Evolutionary conservation across 2,888 invertebrate genomes (phyloP).

Genomic region (Gordius sp.): DNA sequence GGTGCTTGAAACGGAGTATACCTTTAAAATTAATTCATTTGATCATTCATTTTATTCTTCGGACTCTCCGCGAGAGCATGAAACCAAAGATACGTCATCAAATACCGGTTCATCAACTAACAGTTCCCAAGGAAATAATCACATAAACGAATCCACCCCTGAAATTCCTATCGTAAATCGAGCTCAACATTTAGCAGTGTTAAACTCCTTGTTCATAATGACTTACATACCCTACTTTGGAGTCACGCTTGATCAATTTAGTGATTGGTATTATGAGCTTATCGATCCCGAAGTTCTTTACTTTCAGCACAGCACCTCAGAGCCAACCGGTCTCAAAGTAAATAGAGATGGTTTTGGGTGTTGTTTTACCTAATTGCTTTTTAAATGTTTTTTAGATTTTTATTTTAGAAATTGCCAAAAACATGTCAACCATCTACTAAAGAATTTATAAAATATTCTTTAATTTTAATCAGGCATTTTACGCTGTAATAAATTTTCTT

Average conservation of each 20-base stretch:
- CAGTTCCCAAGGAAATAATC: not conserved
- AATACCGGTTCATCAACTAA: not conserved
- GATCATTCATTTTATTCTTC: not conserved
- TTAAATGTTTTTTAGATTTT: too few species aligned
- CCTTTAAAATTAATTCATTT: not conserved
- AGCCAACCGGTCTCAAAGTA: too few species aligned
- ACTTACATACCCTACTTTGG: conserved; percentile 9
- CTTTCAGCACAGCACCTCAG: too few species aligned
- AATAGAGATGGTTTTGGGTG: too few species aligned
- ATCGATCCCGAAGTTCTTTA: not conserved
- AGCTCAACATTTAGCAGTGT: not conserved
- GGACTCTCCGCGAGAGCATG: not conserved
- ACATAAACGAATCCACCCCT: not conserved
- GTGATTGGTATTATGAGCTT: not conserved
- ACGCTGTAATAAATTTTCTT: too few species aligned
- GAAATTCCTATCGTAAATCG: not conserved
- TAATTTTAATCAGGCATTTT: too few species aligned
- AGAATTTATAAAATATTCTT: too few species aligned
- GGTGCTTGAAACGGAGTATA: conserved; percentile 7
- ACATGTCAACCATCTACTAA: too few species aligned
- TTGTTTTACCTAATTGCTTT: too few species aligned
- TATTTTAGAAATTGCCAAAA: too few species aligned
- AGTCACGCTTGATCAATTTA: not conserved
- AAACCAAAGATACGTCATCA: not conserved
- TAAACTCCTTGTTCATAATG: not conserved